Percentiles rank a stretch among this genome's conserved stretches.
phyloP scores from a whole-genome alignment of 2,888 invertebrate species.

The Galerucella nymphaeae region DNA sequence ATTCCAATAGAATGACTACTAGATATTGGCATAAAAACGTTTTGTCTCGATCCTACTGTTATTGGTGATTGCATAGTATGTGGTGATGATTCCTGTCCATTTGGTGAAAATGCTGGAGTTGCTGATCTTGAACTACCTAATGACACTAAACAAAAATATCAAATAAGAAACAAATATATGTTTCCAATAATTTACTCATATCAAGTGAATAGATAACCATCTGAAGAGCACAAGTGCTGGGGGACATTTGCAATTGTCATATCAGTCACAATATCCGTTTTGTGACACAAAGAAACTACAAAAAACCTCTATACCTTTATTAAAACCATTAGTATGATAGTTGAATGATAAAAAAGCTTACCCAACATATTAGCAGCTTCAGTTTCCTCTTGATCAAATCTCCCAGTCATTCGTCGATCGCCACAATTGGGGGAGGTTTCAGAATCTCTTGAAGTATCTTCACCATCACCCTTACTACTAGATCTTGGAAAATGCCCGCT shows the following conservation, averaged over 20 bases:
- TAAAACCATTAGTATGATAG: no score
- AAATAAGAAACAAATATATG: slow-evolving; percentile 1
- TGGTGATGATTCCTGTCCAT: slow-evolving; percentile 76
- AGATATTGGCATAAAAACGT: slow-evolving; percentile 92
- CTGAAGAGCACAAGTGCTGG: neutral
- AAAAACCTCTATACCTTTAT: no score
- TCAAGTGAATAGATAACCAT: neutral
- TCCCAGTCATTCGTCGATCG: slow-evolving; percentile 78
- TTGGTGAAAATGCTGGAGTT: slow-evolving; percentile 89
- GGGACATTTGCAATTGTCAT: no score
- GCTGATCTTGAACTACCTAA: slow-evolving; percentile 93
- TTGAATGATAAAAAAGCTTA: slow-evolving; percentile 60
- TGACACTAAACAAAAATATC: slow-evolving; percentile 74
- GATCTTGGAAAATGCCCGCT: slow-evolving; percentile 66
- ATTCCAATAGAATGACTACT: slow-evolving; percentile 67
- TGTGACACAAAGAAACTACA: no score
- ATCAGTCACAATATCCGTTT: no score
- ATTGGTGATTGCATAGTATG: slow-evolving; percentile 76
- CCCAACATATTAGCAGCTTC: slow-evolving; percentile 97
- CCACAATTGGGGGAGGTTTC: slow-evolving; percentile 88
- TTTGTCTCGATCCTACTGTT: slow-evolving; percentile 80
- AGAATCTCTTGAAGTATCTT: slow-evolving; percentile 90
- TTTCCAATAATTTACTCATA: neutral
- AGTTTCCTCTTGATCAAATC: slow-evolving; percentile 94
- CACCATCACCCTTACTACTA: slow-evolving; percentile 76